These are phyloP conservation scores for Eulacestoma nigropectus DNA, from an alignment of 2,113 vertebrate species.

Conservation along the genomic window DNA sequence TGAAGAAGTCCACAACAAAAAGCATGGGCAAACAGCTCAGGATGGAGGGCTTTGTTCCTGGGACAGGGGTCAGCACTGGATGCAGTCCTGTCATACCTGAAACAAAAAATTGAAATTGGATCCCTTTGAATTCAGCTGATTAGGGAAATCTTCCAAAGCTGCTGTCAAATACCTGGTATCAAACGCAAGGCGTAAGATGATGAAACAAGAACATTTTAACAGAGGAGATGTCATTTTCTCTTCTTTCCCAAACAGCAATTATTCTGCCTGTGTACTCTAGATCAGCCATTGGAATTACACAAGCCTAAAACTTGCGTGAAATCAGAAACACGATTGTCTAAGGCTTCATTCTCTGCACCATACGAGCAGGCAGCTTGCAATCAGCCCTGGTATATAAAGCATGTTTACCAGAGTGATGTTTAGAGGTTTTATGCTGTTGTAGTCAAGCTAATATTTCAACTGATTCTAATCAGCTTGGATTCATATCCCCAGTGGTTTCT, in stretches of 20 bases:
- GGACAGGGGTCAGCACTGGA: background rate
- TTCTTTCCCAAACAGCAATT: background rate
- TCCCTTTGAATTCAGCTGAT: background rate
- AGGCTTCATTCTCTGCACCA: background rate
- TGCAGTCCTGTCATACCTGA: background rate
- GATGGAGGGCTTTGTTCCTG: background rate
- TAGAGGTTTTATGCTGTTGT: background rate
- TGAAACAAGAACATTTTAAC: background rate
- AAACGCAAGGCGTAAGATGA: background rate
- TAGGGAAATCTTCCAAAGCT: background rate
- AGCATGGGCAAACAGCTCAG: background rate
- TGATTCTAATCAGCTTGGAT: background rate
- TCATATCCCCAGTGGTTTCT: background rate
- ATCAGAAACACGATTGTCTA: conserved; percentile 35
- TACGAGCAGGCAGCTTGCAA: background rate
- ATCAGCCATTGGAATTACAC: background rate
- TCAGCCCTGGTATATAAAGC: background rate
- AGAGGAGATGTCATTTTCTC: background rate
- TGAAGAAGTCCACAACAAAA: background rate
- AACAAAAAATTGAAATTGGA: background rate
- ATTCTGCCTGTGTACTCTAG: background rate
- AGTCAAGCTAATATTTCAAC: conserved; percentile 10
- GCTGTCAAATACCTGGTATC: background rate
- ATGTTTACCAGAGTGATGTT: background rate
- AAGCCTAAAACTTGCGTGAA: background rate